Evolutionary conservation across 1,140 invertebrate genomes (phyloP).

Genomic region (Callitettix versicolor): DNA sequence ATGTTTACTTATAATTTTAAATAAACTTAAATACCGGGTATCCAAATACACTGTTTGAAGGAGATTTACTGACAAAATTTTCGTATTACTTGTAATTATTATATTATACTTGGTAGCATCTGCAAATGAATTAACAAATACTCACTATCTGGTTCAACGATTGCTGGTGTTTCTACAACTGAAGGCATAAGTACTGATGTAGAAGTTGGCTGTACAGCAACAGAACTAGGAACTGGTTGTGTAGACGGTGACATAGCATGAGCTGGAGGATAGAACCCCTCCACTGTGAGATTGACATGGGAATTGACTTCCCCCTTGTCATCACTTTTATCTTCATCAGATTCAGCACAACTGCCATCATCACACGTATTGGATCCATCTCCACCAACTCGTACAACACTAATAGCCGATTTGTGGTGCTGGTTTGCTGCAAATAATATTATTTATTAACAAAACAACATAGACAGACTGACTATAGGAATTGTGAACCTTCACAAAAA

Average conservation of each 20-base stretch:
- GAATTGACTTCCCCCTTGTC: background rate
- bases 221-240: background rate
- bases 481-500: too few species aligned
- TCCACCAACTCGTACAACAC: constrained; percentile 17
- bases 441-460: too few species aligned
- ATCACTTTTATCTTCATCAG: background rate
- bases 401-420: constrained; percentile 16
- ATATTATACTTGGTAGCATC: too few species aligned
- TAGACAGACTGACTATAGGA: too few species aligned
- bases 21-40: too few species aligned
- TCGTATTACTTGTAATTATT: too few species aligned
- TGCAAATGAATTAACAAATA: too few species aligned
- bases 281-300: constrained; percentile 22
- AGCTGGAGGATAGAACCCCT: constrained; percentile 20
- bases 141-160: background rate
- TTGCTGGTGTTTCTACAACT: background rate
- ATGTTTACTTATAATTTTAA: too few species aligned
- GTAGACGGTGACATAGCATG: background rate
- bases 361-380: constrained; percentile 1
- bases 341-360: background rate
- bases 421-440: constrained; percentile 19
- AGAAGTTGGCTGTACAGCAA: background rate
- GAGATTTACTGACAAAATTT: too few species aligned
- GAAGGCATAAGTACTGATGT: too few species aligned
- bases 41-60: too few species aligned